These are phyloP conservation scores for Autographa pulchrina DNA, from an alignment of 2,888 invertebrate species.

Conservation along the genomic window DNA sequence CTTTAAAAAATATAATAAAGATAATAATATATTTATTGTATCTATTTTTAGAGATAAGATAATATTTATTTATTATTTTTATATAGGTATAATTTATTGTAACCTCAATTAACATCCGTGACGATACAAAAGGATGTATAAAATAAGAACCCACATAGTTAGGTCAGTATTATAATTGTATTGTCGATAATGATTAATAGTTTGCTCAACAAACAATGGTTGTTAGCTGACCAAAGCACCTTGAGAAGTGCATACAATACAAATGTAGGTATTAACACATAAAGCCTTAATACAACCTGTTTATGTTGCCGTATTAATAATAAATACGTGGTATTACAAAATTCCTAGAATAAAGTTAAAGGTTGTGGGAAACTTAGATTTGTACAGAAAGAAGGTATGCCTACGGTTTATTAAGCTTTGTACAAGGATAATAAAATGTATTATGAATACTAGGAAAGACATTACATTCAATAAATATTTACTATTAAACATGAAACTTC, in stretches of 20 bases:
- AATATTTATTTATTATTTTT: not conserved
- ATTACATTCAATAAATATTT: not conserved
- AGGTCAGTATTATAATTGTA: conserved; percentile 44
- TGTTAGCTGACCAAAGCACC: conserved; percentile 44
- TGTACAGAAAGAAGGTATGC: not conserved
- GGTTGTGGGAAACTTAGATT: not conserved
- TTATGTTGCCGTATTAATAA: not conserved
- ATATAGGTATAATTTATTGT: not conserved
- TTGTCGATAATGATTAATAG: conserved; percentile 52
- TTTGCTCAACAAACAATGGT: conserved; percentile 39
- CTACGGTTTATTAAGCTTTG: not conserved
- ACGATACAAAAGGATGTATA: conserved; percentile 36
- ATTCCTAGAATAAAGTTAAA: not conserved
- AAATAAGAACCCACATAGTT: not conserved
- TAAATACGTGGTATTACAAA: not conserved
- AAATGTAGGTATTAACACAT: conserved; percentile 21
- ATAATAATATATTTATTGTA: too few species aligned
- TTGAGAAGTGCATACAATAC: conserved; percentile 44
- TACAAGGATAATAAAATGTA: conserved; percentile 4
- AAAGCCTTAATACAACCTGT: not conserved
- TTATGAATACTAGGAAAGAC: not conserved
- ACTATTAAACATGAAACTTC: not conserved
- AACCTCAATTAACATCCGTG: conserved; percentile 24
- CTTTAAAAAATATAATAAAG: too few species aligned
- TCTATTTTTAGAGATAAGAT: too few species aligned